phyloP scores from a whole-genome alignment of 2,888 invertebrate genomes.

The Agonopterix alstromeriana region DNA sequence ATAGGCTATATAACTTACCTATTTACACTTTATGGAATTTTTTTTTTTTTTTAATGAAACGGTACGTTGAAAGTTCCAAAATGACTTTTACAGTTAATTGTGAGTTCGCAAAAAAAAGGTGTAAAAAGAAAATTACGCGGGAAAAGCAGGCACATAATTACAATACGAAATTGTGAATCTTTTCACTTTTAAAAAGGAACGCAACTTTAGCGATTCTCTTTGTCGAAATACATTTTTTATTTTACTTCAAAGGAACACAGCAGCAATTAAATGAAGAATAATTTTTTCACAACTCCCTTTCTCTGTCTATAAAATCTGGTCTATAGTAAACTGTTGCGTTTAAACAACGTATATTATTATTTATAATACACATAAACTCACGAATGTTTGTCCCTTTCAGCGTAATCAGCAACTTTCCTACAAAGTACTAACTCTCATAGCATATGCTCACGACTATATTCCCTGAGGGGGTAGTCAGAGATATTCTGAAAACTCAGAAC shows the following conservation, averaged over 20 bases:
- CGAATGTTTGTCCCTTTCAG: too few relatives aligned
- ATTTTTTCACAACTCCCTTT: not conserved
- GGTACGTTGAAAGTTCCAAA: not conserved
- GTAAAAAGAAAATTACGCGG: not conserved
- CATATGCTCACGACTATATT: too few relatives aligned
- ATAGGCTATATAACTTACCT: too few relatives aligned
- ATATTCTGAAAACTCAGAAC: too few relatives aligned
- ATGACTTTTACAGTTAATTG: not conserved
- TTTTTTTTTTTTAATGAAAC: too few relatives aligned
- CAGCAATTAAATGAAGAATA: constrained; percentile 8
- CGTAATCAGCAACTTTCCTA: too few relatives aligned
- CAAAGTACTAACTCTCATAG: too few relatives aligned
- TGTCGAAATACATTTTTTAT: constrained; percentile 14
- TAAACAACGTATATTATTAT: too few relatives aligned
- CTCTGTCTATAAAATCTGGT: constrained; percentile 2
- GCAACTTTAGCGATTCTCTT: constrained; percentile 13
- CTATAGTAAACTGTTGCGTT: too few relatives aligned
- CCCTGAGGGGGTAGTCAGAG: too few relatives aligned
- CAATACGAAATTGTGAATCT: constrained; percentile 22
- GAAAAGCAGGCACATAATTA: constrained; percentile 11
- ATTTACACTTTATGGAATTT: too few relatives aligned
- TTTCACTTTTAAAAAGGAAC: constrained; percentile 22
- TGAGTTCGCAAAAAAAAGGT: not conserved
- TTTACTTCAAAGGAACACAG: constrained; percentile 9
- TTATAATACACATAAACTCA: too few relatives aligned